phyloP scores from a whole-genome alignment of 2,113 vertebrate species.

The Ursus arctos region DNA sequence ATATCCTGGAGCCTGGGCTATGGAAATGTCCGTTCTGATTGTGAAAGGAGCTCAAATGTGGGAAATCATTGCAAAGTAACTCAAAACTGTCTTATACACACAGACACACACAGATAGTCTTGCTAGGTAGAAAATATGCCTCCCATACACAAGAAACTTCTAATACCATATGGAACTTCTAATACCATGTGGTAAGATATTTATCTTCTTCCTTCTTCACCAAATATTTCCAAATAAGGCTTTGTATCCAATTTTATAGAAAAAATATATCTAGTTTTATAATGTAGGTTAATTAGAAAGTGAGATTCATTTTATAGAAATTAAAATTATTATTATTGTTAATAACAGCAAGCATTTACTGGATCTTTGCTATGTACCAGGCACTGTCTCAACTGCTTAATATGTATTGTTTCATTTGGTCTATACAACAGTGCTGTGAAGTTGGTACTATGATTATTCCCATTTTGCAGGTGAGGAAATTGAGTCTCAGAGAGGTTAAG shows the following conservation, averaged over 20 bases:
- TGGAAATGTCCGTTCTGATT: background rate
- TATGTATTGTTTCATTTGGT: background rate
- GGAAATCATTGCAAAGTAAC: background rate
- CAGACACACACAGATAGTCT: background rate
- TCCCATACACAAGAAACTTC: background rate
- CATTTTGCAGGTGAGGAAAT: background rate
- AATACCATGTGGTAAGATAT: background rate
- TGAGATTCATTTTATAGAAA: slow-evolving; percentile 26
- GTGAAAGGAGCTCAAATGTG: background rate
- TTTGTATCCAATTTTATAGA: background rate
- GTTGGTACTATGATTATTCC: background rate
- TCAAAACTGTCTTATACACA: background rate
- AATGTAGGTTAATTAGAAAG: background rate
- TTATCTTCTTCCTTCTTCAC: background rate
- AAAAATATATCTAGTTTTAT: slow-evolving; percentile 22
- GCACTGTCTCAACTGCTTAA: background rate
- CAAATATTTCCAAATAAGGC: slow-evolving; percentile 47
- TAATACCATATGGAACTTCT: background rate
- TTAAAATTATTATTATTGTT: background rate
- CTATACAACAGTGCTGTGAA: background rate
- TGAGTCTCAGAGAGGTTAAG: background rate
- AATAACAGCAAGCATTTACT: background rate
- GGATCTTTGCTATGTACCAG: background rate
- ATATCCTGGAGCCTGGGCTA: background rate
- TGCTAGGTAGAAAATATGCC: background rate